Evolutionary conservation across 2,113 vertebrate genomes (phyloP).

Genomic region (Phaethornis superciliosus): DNA sequence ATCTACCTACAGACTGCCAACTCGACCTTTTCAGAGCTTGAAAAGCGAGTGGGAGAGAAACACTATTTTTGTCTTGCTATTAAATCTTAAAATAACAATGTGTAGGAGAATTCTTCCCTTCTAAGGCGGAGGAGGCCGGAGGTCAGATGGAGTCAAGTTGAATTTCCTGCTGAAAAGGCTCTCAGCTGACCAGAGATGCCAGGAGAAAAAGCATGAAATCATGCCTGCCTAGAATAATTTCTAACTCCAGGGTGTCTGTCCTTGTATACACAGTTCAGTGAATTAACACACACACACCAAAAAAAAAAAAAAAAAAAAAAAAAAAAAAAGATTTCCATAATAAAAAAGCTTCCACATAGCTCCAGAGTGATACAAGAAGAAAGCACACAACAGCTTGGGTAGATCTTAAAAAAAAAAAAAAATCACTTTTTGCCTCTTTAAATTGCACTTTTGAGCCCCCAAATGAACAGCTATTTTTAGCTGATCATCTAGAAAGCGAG

Average conservation of each 20-base stretch:
- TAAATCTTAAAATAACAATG: conserved; percentile 42
- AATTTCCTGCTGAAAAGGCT: neutral
- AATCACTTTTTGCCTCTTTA: neutral
- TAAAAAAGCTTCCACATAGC: neutral
- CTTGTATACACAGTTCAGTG: conserved; percentile 8
- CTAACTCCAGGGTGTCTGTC: neutral
- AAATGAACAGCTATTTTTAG: neutral
- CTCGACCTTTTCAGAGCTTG: conserved; percentile 22
- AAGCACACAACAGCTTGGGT: neutral
- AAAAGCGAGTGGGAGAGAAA: conserved; percentile 46
- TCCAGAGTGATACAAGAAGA: neutral
- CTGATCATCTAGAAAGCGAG: neutral
- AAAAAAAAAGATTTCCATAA: neutral
- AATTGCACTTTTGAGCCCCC: neutral
- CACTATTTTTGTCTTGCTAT: conserved; percentile 7
- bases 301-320: no score
- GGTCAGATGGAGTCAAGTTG: neutral
- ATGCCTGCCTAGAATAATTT: neutral
- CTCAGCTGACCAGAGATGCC: neutral
- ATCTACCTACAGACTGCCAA: conserved; percentile 29
- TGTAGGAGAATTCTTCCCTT: conserved; percentile 38
- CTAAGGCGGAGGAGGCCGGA: neutral
- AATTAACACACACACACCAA: no score
- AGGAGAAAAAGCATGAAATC: neutral
- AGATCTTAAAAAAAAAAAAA: neutral